Evolutionary conservation across 2,113 vertebrate species (phyloP).

Genomic region (Chinchilla lanigera): DNA sequence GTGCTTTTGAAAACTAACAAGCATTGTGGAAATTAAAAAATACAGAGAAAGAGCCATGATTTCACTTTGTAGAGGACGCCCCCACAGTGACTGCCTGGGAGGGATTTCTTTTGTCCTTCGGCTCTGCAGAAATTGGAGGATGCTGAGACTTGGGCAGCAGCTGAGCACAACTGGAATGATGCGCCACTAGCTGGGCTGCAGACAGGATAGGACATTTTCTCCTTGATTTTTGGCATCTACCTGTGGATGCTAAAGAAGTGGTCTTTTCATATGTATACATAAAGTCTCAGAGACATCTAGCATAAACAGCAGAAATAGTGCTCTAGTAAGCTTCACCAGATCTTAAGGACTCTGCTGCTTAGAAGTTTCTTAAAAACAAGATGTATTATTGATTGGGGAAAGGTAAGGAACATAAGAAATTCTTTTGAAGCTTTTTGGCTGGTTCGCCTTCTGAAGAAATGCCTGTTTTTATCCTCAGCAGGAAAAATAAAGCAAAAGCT

Average conservation of each 20-base stretch:
- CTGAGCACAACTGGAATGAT: background rate
- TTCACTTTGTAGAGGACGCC: background rate
- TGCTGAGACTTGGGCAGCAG: too few species aligned
- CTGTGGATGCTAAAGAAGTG: background rate
- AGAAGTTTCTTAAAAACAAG: slow-evolving; percentile 44
- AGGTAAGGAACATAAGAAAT: background rate
- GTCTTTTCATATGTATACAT: background rate
- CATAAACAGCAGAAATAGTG: background rate
- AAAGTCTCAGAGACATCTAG: background rate
- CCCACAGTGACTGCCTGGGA: too few species aligned
- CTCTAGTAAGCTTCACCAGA: background rate
- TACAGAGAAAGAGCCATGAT: background rate
- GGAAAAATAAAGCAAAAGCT: background rate
- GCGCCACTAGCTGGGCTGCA: background rate
- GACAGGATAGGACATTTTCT: background rate
- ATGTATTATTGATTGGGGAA: background rate
- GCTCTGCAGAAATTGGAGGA: background rate
- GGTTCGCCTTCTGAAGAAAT: background rate
- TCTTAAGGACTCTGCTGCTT: background rate
- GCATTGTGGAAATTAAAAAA: background rate
- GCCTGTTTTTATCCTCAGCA: background rate
- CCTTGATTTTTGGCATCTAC: background rate
- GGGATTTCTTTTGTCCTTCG: background rate
- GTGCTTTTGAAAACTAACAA: slow-evolving; percentile 43
- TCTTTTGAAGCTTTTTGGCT: background rate